Conservation (phyloP, 23 tunicate genomes). For the Ascidia mentula region DNA sequence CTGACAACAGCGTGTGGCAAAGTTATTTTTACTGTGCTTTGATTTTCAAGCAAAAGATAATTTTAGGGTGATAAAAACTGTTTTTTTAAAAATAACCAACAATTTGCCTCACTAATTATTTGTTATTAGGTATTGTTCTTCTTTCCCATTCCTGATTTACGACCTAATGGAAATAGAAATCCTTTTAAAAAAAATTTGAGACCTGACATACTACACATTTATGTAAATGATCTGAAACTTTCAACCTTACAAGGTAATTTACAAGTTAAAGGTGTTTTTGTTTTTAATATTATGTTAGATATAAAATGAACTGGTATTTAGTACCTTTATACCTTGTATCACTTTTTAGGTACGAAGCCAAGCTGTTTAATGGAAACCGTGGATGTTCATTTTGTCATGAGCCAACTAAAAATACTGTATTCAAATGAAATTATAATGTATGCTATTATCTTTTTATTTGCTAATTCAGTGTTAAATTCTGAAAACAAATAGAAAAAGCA, state of each 20-base stretch:
- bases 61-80: too few species aligned
- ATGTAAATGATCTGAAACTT: slow-evolving; percentile 10
- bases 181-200: slow-evolving; percentile 55
- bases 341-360: neutral
- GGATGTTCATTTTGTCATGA: slow-evolving; percentile 10
- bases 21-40: too few species aligned
- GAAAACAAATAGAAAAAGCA: too few species aligned
- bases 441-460: too few species aligned
- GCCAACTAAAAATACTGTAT: slow-evolving; percentile 19
- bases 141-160: slow-evolving; percentile 90
- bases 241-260: neutral
- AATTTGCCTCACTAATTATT: neutral
- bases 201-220: slow-evolving; percentile 39
- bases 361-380: slow-evolving; percentile 1
- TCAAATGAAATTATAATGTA: slow-evolving; percentile 22
- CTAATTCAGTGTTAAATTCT: too few species aligned
- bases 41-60: too few species aligned
- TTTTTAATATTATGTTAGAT: neutral
- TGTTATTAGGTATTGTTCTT: slow-evolving; percentile 13
- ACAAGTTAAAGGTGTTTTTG: neutral
- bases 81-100: too few species aligned
- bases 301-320: neutral
- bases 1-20: too few species aligned
- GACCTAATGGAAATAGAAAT: slow-evolving; percentile 53
- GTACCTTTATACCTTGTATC: neutral